Evolutionary conservation across 2,888 invertebrate species (phyloP).

Genomic region (Drosophila buzzatii): DNA sequence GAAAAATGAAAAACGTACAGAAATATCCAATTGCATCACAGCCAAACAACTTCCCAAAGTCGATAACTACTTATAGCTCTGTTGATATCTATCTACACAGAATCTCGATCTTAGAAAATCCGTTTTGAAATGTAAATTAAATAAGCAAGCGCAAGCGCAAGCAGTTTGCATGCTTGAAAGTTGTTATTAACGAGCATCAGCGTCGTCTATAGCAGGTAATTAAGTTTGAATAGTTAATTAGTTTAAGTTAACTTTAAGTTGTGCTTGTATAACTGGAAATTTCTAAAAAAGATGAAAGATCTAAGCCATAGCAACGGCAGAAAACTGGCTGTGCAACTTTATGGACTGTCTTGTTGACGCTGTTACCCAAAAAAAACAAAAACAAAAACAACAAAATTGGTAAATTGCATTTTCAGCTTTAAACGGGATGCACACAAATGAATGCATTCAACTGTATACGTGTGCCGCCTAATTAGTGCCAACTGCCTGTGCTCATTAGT

Average conservation of each 20-base stretch:
- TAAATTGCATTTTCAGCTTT: slow-evolving; percentile 40
- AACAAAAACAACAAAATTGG: slow-evolving; percentile 22
- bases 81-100: slow-evolving; percentile 18
- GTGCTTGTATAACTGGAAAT: slow-evolving; percentile 77
- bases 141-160: slow-evolving; percentile 33
- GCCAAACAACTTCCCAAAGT: slow-evolving; percentile 21
- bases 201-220: slow-evolving; percentile 56
- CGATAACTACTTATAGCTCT: slow-evolving; percentile 4
- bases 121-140: slow-evolving; percentile 55
- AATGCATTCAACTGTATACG: slow-evolving; percentile 16
- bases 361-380: slow-evolving; percentile 31
- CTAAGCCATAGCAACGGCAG: slow-evolving; percentile 50
- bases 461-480: slow-evolving; percentile 66
- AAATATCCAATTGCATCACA: slow-evolving; percentile 50
- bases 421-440: slow-evolving; percentile 39
- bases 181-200: slow-evolving; percentile 49
- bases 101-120: slow-evolving; percentile 53
- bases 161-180: slow-evolving; percentile 53
- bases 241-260: slow-evolving; percentile 68
- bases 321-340: slow-evolving; percentile 75
- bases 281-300: slow-evolving; percentile 76
- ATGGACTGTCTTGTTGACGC: slow-evolving; percentile 24
- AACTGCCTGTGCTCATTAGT: slow-evolving; percentile 71
- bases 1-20: slow-evolving; percentile 1
- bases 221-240: slow-evolving; percentile 79